Evolutionary conservation across 2,888 invertebrate species (phyloP), one percentile per base, ranked within the genome.

Genomic region (Drosophila neonasuta): DNA sequence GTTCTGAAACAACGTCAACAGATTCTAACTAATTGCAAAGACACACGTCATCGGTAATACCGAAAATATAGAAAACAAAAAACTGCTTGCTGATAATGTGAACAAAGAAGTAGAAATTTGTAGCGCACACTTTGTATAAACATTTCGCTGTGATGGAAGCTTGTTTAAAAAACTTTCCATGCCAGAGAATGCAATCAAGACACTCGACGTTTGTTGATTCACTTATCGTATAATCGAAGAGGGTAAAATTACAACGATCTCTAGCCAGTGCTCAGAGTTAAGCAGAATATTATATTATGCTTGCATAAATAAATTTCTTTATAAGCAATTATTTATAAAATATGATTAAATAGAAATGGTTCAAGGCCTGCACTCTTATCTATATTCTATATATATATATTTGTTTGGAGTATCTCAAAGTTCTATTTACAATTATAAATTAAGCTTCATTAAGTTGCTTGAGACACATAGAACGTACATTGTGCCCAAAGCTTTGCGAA

Each of bases 41-140:
- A 24, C 15, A 71, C 87, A 87, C 88, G 88, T 88, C 86, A 88
- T 78, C 68, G 49, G 45, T 45, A 66, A 55, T 20, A 42, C 20
- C 39, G 13, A 36, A n/a, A 36, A 36, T 36, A 36, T 11, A 36
- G 51, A 32, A 24, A 39, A 52, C 20, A 36, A 54, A 32, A 24
- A 39, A 52, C 15, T 42, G 29, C 54, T 65, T 60, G 54, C 44
- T 52, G 59, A 59, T 59, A 59, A 52, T 32, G 52, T 34, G 24
- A 6, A 13, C 24, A 44, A 34, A 15, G 9, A 51, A 11, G 11
- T 15, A 41, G 3, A 44, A 36, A 17, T 11, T 13, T 20, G 32
- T 11, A 52, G 10, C 20, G 8, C n/a, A 32, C 24, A 24, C 20
- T 50, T 32, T 15, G 36, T 48, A 29, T 48, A 39, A 57, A 41